A percentile compares a stretch with the other conserved stretches of the same genome.
Conservation (phyloP, 2,113 vertebrate genomes). For the Nestor notabilis region DNA sequence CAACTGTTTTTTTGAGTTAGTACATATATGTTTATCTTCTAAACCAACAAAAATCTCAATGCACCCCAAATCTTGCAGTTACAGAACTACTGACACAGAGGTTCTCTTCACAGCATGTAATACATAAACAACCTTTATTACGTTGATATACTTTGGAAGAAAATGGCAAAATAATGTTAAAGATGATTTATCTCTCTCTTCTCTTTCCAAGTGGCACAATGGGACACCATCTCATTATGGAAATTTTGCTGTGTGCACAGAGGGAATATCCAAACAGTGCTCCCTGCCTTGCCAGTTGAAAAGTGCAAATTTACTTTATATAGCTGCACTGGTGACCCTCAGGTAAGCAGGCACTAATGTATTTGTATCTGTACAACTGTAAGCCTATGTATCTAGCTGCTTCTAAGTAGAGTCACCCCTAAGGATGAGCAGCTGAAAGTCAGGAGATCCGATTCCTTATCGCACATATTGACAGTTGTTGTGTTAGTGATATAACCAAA, state of each 20-base stretch:
- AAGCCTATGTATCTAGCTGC: background rate
- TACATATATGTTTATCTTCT: background rate
- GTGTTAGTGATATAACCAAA: background rate
- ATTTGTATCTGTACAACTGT: background rate
- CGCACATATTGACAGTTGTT: background rate
- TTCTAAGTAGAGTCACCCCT: background rate
- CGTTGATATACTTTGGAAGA: background rate
- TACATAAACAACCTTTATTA: background rate
- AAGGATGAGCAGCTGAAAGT: background rate
- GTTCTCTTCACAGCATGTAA: background rate
- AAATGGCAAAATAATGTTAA: background rate
- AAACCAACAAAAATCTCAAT: background rate
- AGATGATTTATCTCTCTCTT: background rate
- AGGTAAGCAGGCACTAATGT: background rate
- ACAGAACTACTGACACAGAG: background rate
- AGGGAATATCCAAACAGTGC: background rate
- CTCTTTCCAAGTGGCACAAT: background rate
- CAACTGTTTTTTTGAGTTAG: background rate
- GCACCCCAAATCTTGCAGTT: background rate
- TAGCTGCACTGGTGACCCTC: background rate
- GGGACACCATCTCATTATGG: background rate
- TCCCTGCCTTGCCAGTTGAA: background rate
- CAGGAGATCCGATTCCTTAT: background rate
- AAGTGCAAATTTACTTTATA: background rate
- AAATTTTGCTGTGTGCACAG: background rate